Conservation (phyloP, 2,113 vertebrate species). For the Alethe diademata region DNA sequence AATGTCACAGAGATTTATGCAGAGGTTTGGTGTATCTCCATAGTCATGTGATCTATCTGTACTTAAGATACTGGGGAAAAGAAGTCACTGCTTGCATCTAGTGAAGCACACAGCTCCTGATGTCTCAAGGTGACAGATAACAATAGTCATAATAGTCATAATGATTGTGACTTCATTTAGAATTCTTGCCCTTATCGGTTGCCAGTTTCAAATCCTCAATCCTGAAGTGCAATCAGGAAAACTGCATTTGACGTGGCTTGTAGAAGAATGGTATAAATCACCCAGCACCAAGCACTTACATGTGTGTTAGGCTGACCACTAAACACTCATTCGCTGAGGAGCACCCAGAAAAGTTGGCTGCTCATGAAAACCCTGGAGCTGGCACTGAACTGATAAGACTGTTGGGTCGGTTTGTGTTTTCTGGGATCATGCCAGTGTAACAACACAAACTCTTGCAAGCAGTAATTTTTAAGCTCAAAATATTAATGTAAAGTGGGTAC, state of each 20-base stretch:
- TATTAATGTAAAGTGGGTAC: not conserved
- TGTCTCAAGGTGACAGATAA: not conserved
- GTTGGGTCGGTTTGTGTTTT: not conserved
- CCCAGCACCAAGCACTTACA: accelerated
- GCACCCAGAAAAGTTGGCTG: not conserved
- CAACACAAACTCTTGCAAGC: not conserved
- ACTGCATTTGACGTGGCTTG: not conserved
- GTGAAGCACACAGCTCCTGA: not conserved
- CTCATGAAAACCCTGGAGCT: not conserved
- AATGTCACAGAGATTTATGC: constrained; percentile 25
- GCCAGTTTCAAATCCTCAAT: not conserved
- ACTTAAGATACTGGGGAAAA: not conserved
- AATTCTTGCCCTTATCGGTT: not conserved
- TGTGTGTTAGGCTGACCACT: not conserved
- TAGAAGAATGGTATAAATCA: not conserved
- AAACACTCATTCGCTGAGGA: not conserved
- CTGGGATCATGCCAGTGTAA: not conserved
- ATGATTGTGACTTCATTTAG: not conserved
- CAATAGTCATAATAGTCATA: too few species aligned
- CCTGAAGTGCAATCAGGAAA: not conserved
- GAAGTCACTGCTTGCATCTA: not conserved
- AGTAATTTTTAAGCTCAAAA: not conserved
- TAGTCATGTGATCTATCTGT: not conserved
- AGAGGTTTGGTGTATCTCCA: not conserved
- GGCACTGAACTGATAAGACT: not conserved